Conservation (phyloP, 2,888 invertebrate genomes). For the Leptura quadrifasciata region DNA sequence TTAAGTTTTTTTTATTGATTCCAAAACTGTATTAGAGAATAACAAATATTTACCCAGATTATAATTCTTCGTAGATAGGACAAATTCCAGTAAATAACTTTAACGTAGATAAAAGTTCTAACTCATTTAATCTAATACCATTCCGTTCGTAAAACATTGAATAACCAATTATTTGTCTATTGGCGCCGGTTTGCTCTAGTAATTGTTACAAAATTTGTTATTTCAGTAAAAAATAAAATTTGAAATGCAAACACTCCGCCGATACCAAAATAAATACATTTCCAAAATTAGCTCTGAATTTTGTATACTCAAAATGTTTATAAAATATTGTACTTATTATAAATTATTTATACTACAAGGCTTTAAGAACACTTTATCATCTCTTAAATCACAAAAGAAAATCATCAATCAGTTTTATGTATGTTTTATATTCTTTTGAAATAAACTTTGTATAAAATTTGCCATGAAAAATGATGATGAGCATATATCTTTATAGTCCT, state of each 20-base stretch:
- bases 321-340: slow-evolving; percentile 46
- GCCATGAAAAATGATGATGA: not conserved
- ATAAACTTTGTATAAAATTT: slow-evolving; percentile 8
- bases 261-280: slow-evolving; percentile 44
- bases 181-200: not conserved
- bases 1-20: no score
- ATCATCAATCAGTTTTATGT: slow-evolving; percentile 24
- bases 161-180: not conserved
- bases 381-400: slow-evolving; percentile 30
- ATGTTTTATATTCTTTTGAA: slow-evolving; percentile 21
- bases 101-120: no score
- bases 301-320: slow-evolving; percentile 23
- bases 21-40: no score
- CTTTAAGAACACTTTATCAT: slow-evolving; percentile 18
- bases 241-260: slow-evolving; percentile 36
- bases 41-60: no score
- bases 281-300: slow-evolving; percentile 1
- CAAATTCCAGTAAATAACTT: no score
- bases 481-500: not conserved
- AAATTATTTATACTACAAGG: slow-evolving; percentile 43
- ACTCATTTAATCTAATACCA: no score
- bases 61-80: no score
- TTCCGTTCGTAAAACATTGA: no score
- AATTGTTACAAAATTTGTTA: slow-evolving; percentile 11
- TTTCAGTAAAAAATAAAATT: slow-evolving; percentile 2